Evolutionary conservation across 2,113 vertebrate genomes (phyloP).

Genomic region (Misgurnus mizolepis): DNA sequence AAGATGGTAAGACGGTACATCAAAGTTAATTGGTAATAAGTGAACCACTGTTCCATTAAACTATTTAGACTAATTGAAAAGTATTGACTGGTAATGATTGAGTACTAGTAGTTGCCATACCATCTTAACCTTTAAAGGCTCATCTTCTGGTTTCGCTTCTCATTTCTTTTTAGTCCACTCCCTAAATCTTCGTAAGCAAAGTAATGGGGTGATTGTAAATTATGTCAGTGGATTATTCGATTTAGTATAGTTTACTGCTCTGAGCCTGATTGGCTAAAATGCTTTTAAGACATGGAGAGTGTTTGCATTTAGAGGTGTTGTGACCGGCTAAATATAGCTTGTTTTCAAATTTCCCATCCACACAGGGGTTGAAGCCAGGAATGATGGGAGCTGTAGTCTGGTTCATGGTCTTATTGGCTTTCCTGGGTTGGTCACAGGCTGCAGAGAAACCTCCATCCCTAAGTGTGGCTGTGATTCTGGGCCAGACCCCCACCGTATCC

Average conservation of each 20-base stretch:
- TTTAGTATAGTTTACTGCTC: not conserved
- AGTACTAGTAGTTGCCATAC: not conserved
- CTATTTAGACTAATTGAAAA: constrained; percentile 49
- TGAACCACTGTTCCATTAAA: constrained; percentile 45
- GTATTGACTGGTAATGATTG: constrained; percentile 33
- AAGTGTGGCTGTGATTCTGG: constrained; percentile 55
- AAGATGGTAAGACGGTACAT: constrained; percentile 13
- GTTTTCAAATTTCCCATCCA: constrained; percentile 1
- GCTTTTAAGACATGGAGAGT: not conserved
- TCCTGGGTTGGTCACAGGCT: constrained; percentile 52
- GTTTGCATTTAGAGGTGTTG: not conserved
- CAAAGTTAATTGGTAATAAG: constrained; percentile 45
- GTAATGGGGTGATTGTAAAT: not conserved
- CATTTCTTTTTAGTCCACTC: not conserved
- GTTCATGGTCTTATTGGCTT: constrained; percentile 49
- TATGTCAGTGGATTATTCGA: not conserved
- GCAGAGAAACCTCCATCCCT: constrained; percentile 52
- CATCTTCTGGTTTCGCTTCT: not conserved
- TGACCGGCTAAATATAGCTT: not conserved
- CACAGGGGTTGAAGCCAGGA: constrained; percentile 50
- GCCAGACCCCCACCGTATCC: constrained; percentile 44
- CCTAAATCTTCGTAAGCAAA: not conserved
- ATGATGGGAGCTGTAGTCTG: constrained; percentile 50
- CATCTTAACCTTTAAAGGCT: not conserved
- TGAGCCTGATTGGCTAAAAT: not conserved